A percentile compares a stretch with the other conserved stretches of the same genome.
phyloP scores from a whole-genome alignment of 2,888 invertebrate species.

The Cylindroiulus punctatus region DNA sequence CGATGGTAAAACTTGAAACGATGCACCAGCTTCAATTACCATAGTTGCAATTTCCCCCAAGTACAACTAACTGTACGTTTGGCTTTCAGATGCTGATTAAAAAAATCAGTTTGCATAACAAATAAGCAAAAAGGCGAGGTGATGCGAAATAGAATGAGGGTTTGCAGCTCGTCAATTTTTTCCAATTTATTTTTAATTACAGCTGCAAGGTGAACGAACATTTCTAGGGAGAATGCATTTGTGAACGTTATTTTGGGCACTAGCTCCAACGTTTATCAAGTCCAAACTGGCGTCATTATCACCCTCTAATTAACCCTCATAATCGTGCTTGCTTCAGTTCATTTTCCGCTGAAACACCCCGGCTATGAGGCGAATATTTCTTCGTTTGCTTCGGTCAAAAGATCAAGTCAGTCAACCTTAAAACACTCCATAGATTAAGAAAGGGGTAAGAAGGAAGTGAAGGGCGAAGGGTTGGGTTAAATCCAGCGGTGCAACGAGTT shows the following conservation, averaged over 20 bases:
- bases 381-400: slow-evolving; percentile 4
- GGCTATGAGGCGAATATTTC: slow-evolving; percentile 23
- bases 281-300: background rate
- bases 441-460: background rate
- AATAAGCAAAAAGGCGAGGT: too few species aligned
- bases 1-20: too few species aligned
- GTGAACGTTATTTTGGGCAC: background rate
- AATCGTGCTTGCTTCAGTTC: slow-evolving; percentile 29
- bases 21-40: too few species aligned
- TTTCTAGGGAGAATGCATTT: background rate
- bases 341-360: slow-evolving; percentile 12
- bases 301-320: slow-evolving; percentile 34
- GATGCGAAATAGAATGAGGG: too few species aligned
- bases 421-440: background rate
- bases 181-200: background rate
- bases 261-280: background rate
- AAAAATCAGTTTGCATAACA: too few species aligned
- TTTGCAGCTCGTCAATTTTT: too few species aligned
- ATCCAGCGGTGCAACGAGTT: background rate
- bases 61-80: too few species aligned
- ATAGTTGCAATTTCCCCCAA: too few species aligned
- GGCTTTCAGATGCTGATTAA: too few species aligned
- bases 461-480: background rate
- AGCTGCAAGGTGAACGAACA: background rate
- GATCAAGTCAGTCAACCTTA: slow-evolving; percentile 4